Base-by-base conservation (phyloP, 1,140 invertebrate genomes). In the Drosophila arizonae region DNA sequence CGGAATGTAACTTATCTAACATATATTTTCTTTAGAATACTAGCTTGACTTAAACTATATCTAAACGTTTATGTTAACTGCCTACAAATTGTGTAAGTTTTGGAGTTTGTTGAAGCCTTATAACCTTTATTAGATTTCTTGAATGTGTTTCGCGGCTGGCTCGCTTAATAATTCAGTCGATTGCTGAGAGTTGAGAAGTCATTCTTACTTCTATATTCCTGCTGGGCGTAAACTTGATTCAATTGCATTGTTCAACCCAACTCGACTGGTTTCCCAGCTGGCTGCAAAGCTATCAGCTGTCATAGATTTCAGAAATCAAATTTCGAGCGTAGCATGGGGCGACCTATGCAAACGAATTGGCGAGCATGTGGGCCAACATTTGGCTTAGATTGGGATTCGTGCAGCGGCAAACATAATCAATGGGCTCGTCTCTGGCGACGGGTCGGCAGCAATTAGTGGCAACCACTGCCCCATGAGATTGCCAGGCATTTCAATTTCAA, bases 391-490 rank as follows among this genome's bases (percentile, higher is more conserved):
- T 58, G 45, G 39, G 24, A 46, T 48, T 55, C 21, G 36, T 30
- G 13, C 48, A 52, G 39, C 36, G 9, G 26, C 39, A 68, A 61
- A 56, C 21, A 24, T 24, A 72, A 61, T 68, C 64, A 70, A 81
- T 74, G 73, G 50, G n/a, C 13, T 43, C 33, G 61, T 33, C 65
- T 69, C 65, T 33, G 24, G 57, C 57, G 65, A 62, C 8, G 15
- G 36, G 33, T 24, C 30, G 28, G 60, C 65, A 82, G 64, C 65
- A 82, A 75, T 81, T 81, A 79, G 74, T 41, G 36, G 36, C 13
- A 11, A 46, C 30, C 36, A 30, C 4, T 28, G n/a, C 43, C 48
- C 54, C 48, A 41, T 46, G 43, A 46, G 54, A 30, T 54, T 48
- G 43, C 10, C 55, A 5, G 56, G 24, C 52, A 51, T 73, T 73